These are phyloP conservation scores for Polyommatus icarus DNA, from an alignment of 2,888 invertebrate genomes.

Conservation along the genomic window DNA sequence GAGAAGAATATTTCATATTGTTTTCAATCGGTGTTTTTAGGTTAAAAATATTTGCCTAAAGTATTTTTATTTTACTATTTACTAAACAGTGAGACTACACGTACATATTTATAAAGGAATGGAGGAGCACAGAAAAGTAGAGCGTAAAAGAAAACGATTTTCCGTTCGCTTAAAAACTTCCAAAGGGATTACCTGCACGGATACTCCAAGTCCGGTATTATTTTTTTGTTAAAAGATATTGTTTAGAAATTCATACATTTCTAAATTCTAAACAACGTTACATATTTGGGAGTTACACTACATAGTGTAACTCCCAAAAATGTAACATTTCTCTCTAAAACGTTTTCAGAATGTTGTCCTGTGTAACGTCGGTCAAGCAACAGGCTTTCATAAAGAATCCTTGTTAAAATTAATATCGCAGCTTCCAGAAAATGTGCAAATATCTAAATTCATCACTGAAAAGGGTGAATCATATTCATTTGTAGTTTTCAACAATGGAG, in stretches of 20 bases:
- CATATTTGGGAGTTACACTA: neutral
- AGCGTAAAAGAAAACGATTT: conserved; percentile 65
- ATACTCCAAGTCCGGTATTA: conserved; percentile 55
- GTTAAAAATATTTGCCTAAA: neutral
- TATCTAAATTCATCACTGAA: conserved; percentile 84
- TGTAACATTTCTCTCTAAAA: neutral
- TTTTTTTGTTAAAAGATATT: neutral
- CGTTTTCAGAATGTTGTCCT: conserved; percentile 84
- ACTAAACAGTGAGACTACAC: no score
- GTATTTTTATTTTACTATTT: no score
- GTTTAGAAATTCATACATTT: no score
- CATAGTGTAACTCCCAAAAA: no score
- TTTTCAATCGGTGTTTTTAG: no score
- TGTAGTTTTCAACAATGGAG: conserved; percentile 78
- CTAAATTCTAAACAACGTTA: neutral
- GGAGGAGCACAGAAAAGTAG: conserved; percentile 58
- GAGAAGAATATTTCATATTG: no score
- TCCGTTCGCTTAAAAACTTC: conserved; percentile 60
- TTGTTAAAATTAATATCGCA: conserved; percentile 80
- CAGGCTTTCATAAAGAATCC: conserved; percentile 85
- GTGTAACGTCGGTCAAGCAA: conserved; percentile 93
- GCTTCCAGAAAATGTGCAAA: conserved; percentile 72
- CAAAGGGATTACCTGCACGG: conserved; percentile 58
- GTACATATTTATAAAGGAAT: conserved; percentile 41
- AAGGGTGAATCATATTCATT: conserved; percentile 92